A percentile compares a stretch with the other conserved stretches of the same genome.
Evolutionary conservation across 2,888 invertebrate species (phyloP).

Genomic region (Ophioninae sp.): DNA sequence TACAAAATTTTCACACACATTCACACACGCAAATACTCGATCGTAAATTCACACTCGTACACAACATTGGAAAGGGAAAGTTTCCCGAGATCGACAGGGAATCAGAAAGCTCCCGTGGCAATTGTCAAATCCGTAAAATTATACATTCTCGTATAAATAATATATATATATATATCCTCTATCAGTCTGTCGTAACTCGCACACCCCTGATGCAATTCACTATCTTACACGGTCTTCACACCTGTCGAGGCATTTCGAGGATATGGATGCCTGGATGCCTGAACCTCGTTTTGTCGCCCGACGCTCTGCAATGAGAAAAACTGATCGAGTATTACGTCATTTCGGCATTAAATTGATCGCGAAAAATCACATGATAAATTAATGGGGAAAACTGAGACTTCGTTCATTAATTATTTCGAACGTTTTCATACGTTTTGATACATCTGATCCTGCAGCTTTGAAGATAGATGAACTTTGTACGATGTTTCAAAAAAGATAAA

Average conservation of each 20-base stretch:
- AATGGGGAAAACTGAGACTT: background rate
- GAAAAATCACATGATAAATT: background rate
- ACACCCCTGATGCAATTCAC: conserved; percentile 54
- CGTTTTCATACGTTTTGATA: background rate
- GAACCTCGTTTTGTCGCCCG: conserved; percentile 20
- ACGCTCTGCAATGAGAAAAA: conserved; percentile 16
- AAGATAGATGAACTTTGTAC: no score
- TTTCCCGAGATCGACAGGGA: conserved; percentile 46
- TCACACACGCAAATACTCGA: conserved; percentile 8
- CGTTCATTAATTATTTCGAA: background rate
- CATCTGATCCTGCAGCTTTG: background rate
- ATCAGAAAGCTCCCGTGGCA: conserved; percentile 11
- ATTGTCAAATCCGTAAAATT: conserved; percentile 24
- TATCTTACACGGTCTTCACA: conserved; percentile 56
- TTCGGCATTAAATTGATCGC: background rate
- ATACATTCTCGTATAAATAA: conserved; percentile 54
- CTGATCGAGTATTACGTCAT: background rate
- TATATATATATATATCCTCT: conserved; percentile 58
- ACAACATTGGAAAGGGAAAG: conserved; percentile 4
- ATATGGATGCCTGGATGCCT: conserved; percentile 6
- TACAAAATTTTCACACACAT: background rate
- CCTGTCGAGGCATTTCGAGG: conserved; percentile 31
- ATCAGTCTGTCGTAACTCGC: conserved; percentile 62
- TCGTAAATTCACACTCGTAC: conserved; percentile 15
- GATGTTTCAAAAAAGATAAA: no score